Evolutionary conservation across 2,113 vertebrate genomes (phyloP).

Genomic region (Nothoprocta perdicaria): DNA sequence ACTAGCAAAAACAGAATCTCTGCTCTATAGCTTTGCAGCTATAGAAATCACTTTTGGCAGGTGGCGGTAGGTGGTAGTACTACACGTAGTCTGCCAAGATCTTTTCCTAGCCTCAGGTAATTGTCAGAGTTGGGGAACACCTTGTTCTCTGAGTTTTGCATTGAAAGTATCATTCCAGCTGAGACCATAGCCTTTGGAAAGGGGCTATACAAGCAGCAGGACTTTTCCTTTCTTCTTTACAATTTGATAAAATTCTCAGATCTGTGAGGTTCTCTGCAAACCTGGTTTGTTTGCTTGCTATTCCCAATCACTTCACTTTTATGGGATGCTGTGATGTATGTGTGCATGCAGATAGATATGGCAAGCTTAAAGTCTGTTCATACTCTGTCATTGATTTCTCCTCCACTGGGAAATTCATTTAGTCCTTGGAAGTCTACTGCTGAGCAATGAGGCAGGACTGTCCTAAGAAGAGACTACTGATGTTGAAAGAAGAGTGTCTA

Average conservation of each 20-base stretch:
- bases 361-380: neutral
- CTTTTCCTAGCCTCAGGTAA: neutral
- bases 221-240: neutral
- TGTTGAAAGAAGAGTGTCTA: neutral
- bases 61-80: neutral
- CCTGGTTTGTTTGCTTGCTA: neutral
- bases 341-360: neutral
- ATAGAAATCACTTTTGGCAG: neutral
- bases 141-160: rapidly evolving
- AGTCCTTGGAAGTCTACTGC: neutral
- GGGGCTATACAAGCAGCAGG: neutral
- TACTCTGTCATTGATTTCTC: neutral
- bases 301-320: neutral
- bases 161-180: neutral
- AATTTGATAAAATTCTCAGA: neutral
- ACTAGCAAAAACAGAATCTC: neutral
- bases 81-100: neutral
- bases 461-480: neutral
- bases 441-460: neutral
- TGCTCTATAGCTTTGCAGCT: neutral
- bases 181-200: neutral
- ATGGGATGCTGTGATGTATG: rapidly evolving
- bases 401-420: neutral
- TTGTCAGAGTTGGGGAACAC: neutral
- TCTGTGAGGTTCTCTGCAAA: neutral